Conservation (phyloP, 1,140 invertebrate species). For the Druon quercuslanigerum region DNA sequence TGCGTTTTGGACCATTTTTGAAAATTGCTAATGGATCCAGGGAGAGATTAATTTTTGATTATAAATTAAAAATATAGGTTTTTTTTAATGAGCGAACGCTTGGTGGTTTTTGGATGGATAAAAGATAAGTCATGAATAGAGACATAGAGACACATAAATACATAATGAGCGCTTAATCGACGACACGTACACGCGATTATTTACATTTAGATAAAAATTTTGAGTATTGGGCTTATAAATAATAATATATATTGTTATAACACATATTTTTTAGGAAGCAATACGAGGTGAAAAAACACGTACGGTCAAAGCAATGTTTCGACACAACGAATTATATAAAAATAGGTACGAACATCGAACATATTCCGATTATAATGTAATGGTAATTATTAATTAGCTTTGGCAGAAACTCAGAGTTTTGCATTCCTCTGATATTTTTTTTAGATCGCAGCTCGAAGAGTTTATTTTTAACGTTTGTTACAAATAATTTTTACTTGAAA, state of each 20-base stretch:
- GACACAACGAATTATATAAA: conserved; percentile 75
- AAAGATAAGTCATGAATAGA: not conserved
- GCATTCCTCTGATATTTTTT: not conserved
- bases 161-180: conserved; percentile 17
- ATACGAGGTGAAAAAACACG: conserved; percentile 65
- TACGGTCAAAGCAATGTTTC: conserved; percentile 76
- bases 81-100: not conserved
- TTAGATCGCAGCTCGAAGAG: not conserved
- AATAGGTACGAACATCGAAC: conserved; percentile 69
- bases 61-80: too few relatives aligned
- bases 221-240: conserved; percentile 27
- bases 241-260: conserved; percentile 59
- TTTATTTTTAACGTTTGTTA: too few relatives aligned
- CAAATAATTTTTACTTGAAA: too few relatives aligned
- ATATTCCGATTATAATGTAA: conserved; percentile 59
- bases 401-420: conserved; percentile 2
- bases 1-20: not conserved
- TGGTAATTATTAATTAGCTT: conserved; percentile 50
- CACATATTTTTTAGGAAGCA: conserved; percentile 68
- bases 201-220: conserved; percentile 13
- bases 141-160: conserved; percentile 2
- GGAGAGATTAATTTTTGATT: too few relatives aligned
- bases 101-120: conserved; percentile 18
- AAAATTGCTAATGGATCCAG: too few relatives aligned
- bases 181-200: conserved; percentile 27